Evolutionary conservation across 2,113 vertebrate species (phyloP).

Genomic region (Rhegmatorhina hoffmannsi): DNA sequence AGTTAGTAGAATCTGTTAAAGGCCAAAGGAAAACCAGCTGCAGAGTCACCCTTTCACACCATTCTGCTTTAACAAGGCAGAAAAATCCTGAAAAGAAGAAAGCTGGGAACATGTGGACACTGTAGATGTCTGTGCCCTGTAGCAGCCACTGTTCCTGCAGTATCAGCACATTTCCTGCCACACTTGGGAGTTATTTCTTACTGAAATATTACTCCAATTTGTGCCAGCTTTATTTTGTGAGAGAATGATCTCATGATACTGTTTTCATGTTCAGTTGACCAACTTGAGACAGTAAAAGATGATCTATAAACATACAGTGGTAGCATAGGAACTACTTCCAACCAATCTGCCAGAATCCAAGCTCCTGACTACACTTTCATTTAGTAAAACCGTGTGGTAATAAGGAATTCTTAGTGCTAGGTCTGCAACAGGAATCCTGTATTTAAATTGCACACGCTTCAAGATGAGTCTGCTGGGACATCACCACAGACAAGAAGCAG

Average conservation of each 20-base stretch:
- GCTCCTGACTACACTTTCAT: neutral
- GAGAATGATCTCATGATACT: neutral
- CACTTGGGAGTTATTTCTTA: neutral
- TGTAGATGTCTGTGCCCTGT: neutral
- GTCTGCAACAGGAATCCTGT: neutral
- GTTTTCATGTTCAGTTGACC: neutral
- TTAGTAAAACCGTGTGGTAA: neutral
- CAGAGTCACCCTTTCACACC: neutral
- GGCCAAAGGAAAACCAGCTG: neutral
- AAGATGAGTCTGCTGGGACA: neutral
- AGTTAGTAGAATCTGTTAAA: neutral
- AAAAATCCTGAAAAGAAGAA: neutral
- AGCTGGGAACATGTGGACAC: accelerated
- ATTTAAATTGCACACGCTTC: neutral
- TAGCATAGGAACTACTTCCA: neutral
- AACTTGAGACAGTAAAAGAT: neutral
- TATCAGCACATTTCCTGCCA: neutral
- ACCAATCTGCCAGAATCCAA: neutral
- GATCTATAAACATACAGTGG: neutral
- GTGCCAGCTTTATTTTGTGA: neutral
- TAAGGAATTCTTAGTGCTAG: neutral
- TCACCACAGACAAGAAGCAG: neutral
- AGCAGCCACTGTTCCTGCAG: neutral
- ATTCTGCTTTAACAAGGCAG: neutral
- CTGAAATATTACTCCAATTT: neutral